Conservation (phyloP, 2,888 invertebrate genomes). For the Antheraea yamamai region DNA sequence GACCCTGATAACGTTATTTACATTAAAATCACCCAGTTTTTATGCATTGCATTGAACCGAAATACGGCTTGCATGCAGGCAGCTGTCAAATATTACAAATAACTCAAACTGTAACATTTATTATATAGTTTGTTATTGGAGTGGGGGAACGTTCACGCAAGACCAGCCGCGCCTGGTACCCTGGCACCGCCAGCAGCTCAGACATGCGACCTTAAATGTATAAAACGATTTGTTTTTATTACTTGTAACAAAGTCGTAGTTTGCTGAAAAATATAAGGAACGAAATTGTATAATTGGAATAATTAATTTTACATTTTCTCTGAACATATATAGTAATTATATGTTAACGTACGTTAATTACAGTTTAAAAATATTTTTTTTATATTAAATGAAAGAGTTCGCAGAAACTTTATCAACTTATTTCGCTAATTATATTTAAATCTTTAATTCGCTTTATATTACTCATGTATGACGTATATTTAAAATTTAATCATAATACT, state of each 20-base stretch:
- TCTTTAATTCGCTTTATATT: neutral
- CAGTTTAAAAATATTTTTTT: neutral
- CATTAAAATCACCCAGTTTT: conserved; percentile 3
- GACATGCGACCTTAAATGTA: conserved; percentile 71
- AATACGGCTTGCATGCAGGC: conserved; percentile 25
- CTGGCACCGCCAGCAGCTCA: conserved; percentile 56
- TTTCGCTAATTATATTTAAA: neutral
- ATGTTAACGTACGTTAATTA: neutral
- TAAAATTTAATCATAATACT: neutral
- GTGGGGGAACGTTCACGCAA: conserved; percentile 64
- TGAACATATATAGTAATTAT: neutral
- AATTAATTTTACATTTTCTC: neutral
- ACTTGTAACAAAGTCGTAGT: neutral
- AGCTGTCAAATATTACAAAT: conserved; percentile 26
- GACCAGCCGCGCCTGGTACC: conserved; percentile 66
- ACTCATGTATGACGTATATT: neutral
- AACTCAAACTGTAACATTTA: conserved; percentile 25
- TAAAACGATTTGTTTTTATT: conserved; percentile 36
- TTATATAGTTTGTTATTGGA: conserved; percentile 30
- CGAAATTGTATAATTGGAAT: neutral
- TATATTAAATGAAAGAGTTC: neutral
- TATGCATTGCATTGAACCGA: conserved; percentile 13
- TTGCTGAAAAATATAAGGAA: neutral
- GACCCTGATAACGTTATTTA: neutral
- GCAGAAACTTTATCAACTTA: neutral